Percentiles rank a stretch among this genome's conserved stretches.
phyloP scores from a whole-genome alignment of 2,888 invertebrate species.

The Ischnus inquisitorius region DNA sequence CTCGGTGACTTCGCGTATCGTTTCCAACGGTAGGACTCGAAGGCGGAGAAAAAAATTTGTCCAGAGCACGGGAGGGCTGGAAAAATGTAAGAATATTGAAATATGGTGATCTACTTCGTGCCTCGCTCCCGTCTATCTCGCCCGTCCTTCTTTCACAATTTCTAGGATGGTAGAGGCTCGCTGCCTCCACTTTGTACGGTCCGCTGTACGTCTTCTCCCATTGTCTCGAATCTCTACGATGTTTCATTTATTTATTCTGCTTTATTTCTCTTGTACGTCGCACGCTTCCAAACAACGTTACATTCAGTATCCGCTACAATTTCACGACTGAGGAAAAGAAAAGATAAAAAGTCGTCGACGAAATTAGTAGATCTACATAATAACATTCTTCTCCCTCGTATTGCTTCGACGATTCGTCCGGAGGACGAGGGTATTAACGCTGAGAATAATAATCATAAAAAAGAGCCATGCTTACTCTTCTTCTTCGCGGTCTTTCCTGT shows the following conservation, averaged over 20 bases:
- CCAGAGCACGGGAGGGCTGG: neutral
- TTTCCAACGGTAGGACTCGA: slow-evolving; percentile 26
- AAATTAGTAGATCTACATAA: slow-evolving; percentile 17
- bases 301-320: slow-evolving; percentile 31
- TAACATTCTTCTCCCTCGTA: slow-evolving; percentile 19
- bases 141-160: slow-evolving; percentile 35
- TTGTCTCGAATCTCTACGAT: slow-evolving; percentile 20
- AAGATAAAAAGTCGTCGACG: slow-evolving; percentile 13
- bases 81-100: slow-evolving; percentile 38
- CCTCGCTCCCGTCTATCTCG: slow-evolving; percentile 34
- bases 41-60: slow-evolving; percentile 34
- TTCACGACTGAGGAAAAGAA: slow-evolving; percentile 23
- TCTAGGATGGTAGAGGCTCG: slow-evolving; percentile 10
- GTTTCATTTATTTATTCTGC: slow-evolving; percentile 29
- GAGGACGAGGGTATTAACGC: neutral
- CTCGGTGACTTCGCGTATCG: slow-evolving; percentile 44
- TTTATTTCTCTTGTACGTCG: slow-evolving; percentile 60
- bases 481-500: slow-evolving; percentile 28
- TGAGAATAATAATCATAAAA: neutral
- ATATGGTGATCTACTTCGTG: slow-evolving; percentile 35
- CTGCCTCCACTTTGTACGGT: slow-evolving; percentile 36
- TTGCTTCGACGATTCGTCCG: slow-evolving; percentile 33
- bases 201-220: slow-evolving; percentile 48
- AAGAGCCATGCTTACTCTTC: neutral
- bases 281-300: slow-evolving; percentile 57